These are phyloP conservation scores for Ctenicera cuprea DNA, from an alignment of 2,888 invertebrate species.

Conservation along the genomic window DNA sequence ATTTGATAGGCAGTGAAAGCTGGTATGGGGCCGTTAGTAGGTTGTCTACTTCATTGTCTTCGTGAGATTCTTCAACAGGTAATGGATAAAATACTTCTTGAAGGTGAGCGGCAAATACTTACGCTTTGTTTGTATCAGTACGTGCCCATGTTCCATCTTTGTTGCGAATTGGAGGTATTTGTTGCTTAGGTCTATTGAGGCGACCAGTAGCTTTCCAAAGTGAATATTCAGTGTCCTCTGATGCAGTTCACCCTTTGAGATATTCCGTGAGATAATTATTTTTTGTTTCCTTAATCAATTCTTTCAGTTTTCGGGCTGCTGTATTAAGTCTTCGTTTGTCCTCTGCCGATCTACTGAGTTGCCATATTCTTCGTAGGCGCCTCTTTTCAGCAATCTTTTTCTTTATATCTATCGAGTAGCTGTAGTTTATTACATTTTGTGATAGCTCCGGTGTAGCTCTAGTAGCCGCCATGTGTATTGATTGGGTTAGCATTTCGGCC, in stretches of 20 bases:
- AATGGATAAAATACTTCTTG: neutral
- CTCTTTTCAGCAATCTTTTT: neutral
- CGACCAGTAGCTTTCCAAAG: no score
- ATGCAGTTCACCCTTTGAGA: neutral
- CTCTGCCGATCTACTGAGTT: neutral
- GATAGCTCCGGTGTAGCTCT: neutral
- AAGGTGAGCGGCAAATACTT: conserved; percentile 4
- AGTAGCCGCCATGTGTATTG: no score
- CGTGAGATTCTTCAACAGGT: neutral
- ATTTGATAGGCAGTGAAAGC: conserved; percentile 16
- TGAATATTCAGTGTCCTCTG: no score
- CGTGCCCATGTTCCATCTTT: conserved; percentile 4
- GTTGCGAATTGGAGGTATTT: neutral
- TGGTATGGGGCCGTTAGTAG: neutral
- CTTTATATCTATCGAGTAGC: neutral
- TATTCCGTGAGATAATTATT: neutral
- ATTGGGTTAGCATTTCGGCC: neutral
- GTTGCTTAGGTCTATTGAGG: conserved; percentile 3
- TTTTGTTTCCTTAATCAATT: conserved; percentile 1
- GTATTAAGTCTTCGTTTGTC: no score
- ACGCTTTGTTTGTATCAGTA: neutral
- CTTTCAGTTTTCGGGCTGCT: neutral
- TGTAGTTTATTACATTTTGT: neutral
- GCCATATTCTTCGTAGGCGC: neutral
- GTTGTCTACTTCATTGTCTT: neutral